Base-by-base conservation (phyloP, 2,888 invertebrate species). In the Leptinotarsa peninsularis region DNA sequence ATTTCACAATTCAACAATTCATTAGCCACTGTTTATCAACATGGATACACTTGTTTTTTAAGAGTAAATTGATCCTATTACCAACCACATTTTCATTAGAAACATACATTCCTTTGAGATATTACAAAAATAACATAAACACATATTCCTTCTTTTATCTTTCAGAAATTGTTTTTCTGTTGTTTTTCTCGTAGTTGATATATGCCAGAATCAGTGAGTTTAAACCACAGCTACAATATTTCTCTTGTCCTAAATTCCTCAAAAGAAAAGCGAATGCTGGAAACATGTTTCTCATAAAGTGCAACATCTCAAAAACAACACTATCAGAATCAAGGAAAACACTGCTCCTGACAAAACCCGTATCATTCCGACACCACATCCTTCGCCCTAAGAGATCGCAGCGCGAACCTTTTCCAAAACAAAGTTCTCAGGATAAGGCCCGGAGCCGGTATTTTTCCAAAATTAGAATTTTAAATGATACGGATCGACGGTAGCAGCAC, bases 401-500 rank as follows among this genome's bases (percentile, higher is more conserved):
- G 21, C 49, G 70, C 14, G 18, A 50, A 58, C 58, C 70, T 58
- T 70, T 70, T 21, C 49, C 58, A 70, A 49, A 56, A 70, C 70
- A 58, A 58, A 43, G 70, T 70, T 49, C 68, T 15, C 4, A 43
- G 73, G 75, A 76, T 79, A 79, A 78, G 76, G 75, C 74, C 73
- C 70, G 75, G 73, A 76, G 75, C 72, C 74, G 76, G 74, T 81
- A 80, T 81, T 81, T 80, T 80, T 78, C 72, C 72, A 68, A 72
- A 81, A 81, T 81, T 81, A 81, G 78, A 81, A 79, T 80, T 81
- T 81, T 80, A 81, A 80, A 81, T 81, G 79, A 80, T 78, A 63
- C 73, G 58, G 70, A 75, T 71, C 74, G 78, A 76, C 72, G 76
- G 63, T 69, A 75, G 73, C 76, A 78, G 80, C 81, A 81, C 79